Evolutionary conservation across 2,888 invertebrate genomes (phyloP), one percentile per base, ranked within the genome.

Genomic region (Eurytoma adleriae): DNA sequence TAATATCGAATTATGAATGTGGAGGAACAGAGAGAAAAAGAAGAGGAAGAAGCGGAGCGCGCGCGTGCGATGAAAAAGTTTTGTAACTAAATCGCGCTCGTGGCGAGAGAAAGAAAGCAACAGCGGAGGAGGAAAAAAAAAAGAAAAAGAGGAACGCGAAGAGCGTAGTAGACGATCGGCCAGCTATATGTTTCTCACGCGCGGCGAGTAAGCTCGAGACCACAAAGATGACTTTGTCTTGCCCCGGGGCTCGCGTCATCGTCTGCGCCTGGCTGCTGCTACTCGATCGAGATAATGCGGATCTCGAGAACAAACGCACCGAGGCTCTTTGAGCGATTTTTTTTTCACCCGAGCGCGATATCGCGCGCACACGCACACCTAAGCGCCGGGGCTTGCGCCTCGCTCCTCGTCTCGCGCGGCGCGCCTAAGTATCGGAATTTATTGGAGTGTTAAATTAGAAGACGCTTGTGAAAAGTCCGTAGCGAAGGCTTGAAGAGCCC

Each of bases 181-280:
- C 10, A 54, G 50, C n/a, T 69, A 30, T 56, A 79, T 79, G 64
- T 79, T 80, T 80, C 75, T 80, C 71, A 80, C 70, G 71, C 70
- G 70, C 61, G 18, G 68, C 27, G 27, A 74, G 54, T 50, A 57
- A 68, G 59, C 18, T 61, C 40, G n/a, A 78, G 52, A 70, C 82
- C 82, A 88, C 87, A 89, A 89, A 88, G 87, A 56, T 83, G 84
- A 88, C 88, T 88, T 89, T 89, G 88, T 89, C 84, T 83, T 83
- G 83, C 83, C 40, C 83, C 76, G 72, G 10, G 69, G 68, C 71
- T 82, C 83, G 80, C 86, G 83, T 86, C 86, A 84, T 85, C 83
- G 83, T 81, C 83, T 52, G n/a, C 56, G 18, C 69, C 59, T 40
- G 40, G 4, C 24, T 48, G 71, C 27, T 76, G 20, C 20, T 5